phyloP scores from a whole-genome alignment of 2,888 invertebrate genomes.

The Hedya salicella region DNA sequence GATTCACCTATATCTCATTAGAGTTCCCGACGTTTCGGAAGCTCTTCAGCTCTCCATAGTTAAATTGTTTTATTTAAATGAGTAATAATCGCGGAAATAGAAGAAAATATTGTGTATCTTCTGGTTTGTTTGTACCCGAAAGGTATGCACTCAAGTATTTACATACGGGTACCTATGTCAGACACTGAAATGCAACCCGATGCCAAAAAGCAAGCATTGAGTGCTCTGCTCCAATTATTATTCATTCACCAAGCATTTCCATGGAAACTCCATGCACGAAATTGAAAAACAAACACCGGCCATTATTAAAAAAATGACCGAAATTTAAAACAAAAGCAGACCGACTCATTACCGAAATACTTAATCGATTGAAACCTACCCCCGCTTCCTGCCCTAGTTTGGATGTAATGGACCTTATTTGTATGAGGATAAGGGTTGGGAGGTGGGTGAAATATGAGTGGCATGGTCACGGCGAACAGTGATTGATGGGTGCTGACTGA shows the following conservation, averaged over 20 bases:
- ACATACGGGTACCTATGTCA: too few relatives aligned
- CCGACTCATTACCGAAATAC: constrained; percentile 39
- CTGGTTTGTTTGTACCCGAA: too few relatives aligned
- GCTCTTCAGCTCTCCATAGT: too few relatives aligned
- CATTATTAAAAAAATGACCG: constrained; percentile 33
- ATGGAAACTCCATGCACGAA: constrained; percentile 6
- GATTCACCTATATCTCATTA: too few relatives aligned
- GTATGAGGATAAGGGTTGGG: constrained; percentile 16
- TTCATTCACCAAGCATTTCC: background rate
- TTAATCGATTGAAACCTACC: constrained; percentile 42
- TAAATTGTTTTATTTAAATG: too few relatives aligned
- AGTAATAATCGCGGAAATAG: too few relatives aligned
- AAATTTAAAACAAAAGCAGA: constrained; percentile 40
- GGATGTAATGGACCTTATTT: constrained; percentile 9
- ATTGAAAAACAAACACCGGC: constrained; percentile 31
- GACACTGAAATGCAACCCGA: too few relatives aligned
- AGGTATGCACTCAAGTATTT: too few relatives aligned
- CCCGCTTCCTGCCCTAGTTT: background rate
- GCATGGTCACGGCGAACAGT: constrained; percentile 41
- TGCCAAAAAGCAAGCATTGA: too few relatives aligned
- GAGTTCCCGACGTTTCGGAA: too few relatives aligned
- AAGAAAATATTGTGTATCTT: too few relatives aligned
- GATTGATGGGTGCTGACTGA: constrained; percentile 43
- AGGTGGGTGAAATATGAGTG: constrained; percentile 41
- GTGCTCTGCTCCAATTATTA: too few relatives aligned